Percentiles rank a stretch among this genome's conserved stretches.
Conservation (phyloP, 2,888 invertebrate genomes). For the Tachina lurida region DNA sequence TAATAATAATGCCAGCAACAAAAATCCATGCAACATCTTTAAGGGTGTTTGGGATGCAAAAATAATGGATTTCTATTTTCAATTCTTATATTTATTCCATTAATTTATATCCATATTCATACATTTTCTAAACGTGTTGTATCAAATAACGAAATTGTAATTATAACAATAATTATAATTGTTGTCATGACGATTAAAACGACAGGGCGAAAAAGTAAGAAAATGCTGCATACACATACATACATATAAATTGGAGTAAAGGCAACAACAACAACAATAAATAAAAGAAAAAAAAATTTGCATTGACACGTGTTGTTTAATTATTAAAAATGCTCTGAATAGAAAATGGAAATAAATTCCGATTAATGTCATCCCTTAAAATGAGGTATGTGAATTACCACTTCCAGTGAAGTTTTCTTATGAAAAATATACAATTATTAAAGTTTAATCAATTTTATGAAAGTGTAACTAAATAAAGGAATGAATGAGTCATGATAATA, state of each 20-base stretch:
- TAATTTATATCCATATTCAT: constrained; percentile 56
- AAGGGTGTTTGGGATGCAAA: constrained; percentile 62
- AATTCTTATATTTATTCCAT: constrained; percentile 28
- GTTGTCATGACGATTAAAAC: constrained; percentile 66
- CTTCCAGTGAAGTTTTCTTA: neutral
- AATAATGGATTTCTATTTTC: constrained; percentile 53
- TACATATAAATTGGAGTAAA: neutral
- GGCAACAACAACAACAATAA: neutral
- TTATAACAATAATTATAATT: constrained; percentile 68
- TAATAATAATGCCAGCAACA: constrained; percentile 17
- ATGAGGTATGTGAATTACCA: neutral
- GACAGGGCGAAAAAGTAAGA: constrained; percentile 35
- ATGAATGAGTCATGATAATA: neutral
- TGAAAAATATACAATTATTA: neutral
- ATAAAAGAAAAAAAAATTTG: constrained; percentile 46
- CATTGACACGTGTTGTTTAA: constrained; percentile 67
- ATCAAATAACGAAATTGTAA: constrained; percentile 66
- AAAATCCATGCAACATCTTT: constrained; percentile 50
- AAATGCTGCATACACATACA: constrained; percentile 29
- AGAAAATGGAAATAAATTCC: constrained; percentile 17
- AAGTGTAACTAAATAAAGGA: neutral
- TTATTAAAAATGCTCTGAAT: constrained; percentile 54
- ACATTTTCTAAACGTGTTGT: constrained; percentile 48
- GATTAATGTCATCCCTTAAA: constrained; percentile 39
- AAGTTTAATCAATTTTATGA: neutral